Evolutionary conservation across 2,113 vertebrate species (phyloP), one percentile per base, ranked within the genome.

Genomic region (Dipodomys ordii): DNA sequence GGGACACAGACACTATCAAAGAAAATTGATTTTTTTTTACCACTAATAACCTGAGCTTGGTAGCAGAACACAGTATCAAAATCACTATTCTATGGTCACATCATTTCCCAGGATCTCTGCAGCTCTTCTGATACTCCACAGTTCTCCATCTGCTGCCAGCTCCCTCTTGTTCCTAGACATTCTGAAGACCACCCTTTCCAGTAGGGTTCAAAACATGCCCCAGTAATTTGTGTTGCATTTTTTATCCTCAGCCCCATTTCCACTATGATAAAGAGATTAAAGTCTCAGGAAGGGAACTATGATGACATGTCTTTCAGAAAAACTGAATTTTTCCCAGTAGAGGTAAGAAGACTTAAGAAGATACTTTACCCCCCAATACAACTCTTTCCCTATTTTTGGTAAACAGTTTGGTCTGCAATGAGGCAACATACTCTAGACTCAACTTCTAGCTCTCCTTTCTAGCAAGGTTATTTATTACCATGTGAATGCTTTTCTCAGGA

Each of bases 11-110:
- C 94, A 94, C 90, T 94, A 95, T 95, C 91, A 96, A 95, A 95
- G 94, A 95, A 96, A 97, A 97, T 96, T 95, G 96, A 97, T 96
- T 96, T 97, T 96, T 39, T 94, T 96, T 94, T 94, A 94, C 87
- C 92, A 94, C 93, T 97, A 96, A 97, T 97, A 96, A 92, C 87
- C 94, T 96, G 95, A 65, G 71, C 95, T 96, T 79, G 91, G 95
- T 95, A 84, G 82, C 93, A 90, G 93, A 96, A 95, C 91, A 87
- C 83, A 95, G 64, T 64, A 91, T 95, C 95, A 93, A 81, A 97
- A 96, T 96, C 96, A 95, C 35, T 49, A 74, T 94, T 93, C 92
- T 92, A 87, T 80, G 87, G 80, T 95, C 95, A 88, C 93, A 94
- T 97, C 82, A 96, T 96, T 94, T 95, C 71, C 78, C 35, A 19